These are phyloP conservation scores for Himantopus leucocephalus DNA, from an alignment of 2,113 vertebrate genomes.

Conservation along the genomic window DNA sequence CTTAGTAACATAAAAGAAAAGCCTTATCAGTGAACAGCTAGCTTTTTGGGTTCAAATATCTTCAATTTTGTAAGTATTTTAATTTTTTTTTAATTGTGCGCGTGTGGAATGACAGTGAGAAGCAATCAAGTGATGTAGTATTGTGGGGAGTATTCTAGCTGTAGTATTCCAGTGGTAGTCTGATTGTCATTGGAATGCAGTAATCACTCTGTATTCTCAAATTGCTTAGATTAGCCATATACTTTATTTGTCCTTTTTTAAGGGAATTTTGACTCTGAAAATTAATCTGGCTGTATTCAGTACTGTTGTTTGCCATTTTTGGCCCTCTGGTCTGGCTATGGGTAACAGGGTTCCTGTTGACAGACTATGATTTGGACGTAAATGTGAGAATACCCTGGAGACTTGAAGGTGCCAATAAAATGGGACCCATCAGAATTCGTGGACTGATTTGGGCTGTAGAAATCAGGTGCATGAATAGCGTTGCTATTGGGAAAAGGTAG, in stretches of 20 bases:
- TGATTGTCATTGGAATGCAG: not conserved
- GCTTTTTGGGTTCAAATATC: not conserved
- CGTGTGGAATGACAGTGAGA: not conserved
- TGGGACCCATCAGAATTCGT: not conserved
- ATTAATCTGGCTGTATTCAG: not conserved
- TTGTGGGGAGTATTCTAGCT: not conserved
- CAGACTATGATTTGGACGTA: not conserved
- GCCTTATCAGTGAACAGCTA: not conserved
- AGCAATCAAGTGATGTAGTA: not conserved
- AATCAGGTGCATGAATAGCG: not conserved
- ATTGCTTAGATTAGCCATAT: not conserved
- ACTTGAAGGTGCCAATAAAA: not conserved
- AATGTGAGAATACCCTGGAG: not conserved
- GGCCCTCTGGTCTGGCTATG: not conserved
- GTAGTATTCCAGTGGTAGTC: not conserved
- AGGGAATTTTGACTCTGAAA: not conserved
- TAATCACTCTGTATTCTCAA: not conserved
- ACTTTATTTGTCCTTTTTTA: not conserved
- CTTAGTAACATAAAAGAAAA: not conserved
- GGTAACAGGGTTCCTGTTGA: not conserved
- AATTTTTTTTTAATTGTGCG: not conserved
- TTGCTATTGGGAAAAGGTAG: not conserved
- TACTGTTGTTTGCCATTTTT: not conserved
- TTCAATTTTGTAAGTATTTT: not conserved
- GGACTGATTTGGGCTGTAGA: not conserved